phyloP scores from a whole-genome alignment of 2,888 invertebrate genomes.

The Lacanobia oleracea region DNA sequence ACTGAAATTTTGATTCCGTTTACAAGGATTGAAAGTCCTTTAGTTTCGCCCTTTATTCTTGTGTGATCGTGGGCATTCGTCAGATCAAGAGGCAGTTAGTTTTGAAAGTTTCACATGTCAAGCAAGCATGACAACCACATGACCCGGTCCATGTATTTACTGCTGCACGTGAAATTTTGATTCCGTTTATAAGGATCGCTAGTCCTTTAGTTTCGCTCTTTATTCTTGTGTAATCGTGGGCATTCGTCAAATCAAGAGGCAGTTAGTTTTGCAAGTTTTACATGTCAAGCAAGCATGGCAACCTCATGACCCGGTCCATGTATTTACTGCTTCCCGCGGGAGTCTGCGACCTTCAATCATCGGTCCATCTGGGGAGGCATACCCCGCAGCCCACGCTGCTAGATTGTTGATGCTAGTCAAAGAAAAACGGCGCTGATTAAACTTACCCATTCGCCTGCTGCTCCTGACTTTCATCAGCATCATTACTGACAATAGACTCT shows the following conservation, averaged over 20 bases:
- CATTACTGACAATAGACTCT: conserved; percentile 93
- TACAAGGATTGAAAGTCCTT: neutral
- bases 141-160: no score
- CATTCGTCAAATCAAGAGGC: no score
- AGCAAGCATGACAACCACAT: no score
- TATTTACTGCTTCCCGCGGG: neutral
- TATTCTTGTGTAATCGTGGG: no score
- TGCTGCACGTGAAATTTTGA: no score
- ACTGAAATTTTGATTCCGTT: neutral
- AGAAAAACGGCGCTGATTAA: neutral
- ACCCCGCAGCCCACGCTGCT: neutral
- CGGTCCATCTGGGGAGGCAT: neutral
- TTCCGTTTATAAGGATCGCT: neutral
- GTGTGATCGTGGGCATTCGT: no score
- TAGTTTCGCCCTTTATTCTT: neutral
- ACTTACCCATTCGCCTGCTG: conserved; percentile 86
- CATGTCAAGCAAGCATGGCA: no score
- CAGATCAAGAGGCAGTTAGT: no score
- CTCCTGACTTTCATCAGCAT: conserved; percentile 86
- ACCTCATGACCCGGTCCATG: no score
- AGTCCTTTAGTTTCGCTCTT: neutral
- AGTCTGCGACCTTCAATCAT: neutral
- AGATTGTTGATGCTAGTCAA: neutral
- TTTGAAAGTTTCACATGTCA: no score
- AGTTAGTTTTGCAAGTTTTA: no score